Conservation (phyloP, 30 jellyfish, hydroid and myxozoan genomes). For the Hydractinia echinata region DNA sequence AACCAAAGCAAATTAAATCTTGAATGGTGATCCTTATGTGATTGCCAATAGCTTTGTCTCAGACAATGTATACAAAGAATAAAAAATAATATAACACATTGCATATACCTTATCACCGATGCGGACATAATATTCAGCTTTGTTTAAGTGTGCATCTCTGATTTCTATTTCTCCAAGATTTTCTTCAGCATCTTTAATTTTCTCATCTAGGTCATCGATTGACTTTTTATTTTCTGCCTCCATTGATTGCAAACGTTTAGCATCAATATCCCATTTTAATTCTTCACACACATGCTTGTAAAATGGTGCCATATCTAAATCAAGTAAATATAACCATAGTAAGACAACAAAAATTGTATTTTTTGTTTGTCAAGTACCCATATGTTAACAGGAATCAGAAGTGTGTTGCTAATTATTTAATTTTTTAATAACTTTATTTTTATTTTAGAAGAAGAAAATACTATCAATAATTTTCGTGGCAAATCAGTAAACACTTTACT, state of each 20-base stretch:
- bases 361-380: too few species aligned
- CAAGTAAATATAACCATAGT: neutral
- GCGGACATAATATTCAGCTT: slow-evolving; percentile 64
- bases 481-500: too few species aligned
- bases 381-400: too few species aligned
- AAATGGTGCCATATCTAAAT: slow-evolving; percentile 78
- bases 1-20: neutral
- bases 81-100: neutral
- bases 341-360: neutral
- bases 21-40: too few species aligned
- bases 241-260: slow-evolving; percentile 54
- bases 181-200: slow-evolving; percentile 87
- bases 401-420: too few species aligned
- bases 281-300: slow-evolving; percentile 74
- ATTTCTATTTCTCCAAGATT: slow-evolving; percentile 91
- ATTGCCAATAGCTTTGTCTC: neutral
- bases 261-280: slow-evolving; percentile 55
- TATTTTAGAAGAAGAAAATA: too few species aligned
- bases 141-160: slow-evolving; percentile 70
- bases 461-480: too few species aligned
- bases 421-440: too few species aligned
- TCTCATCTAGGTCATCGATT: slow-evolving; percentile 68
- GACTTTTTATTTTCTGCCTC: slow-evolving; percentile 43
- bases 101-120: slow-evolving; percentile 88
- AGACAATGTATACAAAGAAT: too few species aligned